phyloP scores from a whole-genome alignment of 2,113 vertebrate species.

The Platichthys stellatus region DNA sequence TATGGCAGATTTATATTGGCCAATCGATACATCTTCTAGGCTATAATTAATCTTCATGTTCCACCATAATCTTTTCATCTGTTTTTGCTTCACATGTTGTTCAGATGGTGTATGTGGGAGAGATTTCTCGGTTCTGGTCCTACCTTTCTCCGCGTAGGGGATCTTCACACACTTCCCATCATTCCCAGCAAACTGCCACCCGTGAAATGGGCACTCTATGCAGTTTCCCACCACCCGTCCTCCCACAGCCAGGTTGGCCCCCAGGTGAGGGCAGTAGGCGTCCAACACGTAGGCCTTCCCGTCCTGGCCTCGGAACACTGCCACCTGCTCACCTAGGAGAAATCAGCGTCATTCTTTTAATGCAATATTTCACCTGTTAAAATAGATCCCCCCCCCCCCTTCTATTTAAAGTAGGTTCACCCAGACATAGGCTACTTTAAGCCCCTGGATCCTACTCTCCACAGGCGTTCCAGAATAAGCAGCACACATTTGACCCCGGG shows the following conservation, averaged over 20 bases:
- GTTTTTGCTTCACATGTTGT: no score
- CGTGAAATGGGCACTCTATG: conserved; percentile 86
- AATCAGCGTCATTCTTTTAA: neutral
- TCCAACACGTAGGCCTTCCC: conserved; percentile 79
- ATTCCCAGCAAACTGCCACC: conserved; percentile 84
- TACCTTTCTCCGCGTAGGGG: conserved; percentile 83
- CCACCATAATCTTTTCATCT: no score
- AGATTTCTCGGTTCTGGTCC: neutral
- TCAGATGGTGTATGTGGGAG: no score
- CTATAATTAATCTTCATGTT: no score
- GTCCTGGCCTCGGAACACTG: conserved; percentile 75
- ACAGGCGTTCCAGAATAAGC: no score
- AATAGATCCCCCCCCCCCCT: no score
- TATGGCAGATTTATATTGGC: no score
- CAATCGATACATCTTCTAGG: no score
- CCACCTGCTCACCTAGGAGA: conserved; percentile 77
- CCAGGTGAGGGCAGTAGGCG: conserved; percentile 86
- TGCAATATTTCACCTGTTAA: neutral
- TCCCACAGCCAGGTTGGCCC: conserved; percentile 82
- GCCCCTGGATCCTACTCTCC: no score
- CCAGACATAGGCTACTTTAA: no score
- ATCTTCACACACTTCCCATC: conserved; percentile 83
- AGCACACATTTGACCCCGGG: no score
- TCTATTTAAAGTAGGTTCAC: no score
- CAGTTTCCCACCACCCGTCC: conserved; percentile 83